Base-by-base conservation (phyloP, 2,797 vertebrate species). In the Sebastes steindachneri region DNA sequence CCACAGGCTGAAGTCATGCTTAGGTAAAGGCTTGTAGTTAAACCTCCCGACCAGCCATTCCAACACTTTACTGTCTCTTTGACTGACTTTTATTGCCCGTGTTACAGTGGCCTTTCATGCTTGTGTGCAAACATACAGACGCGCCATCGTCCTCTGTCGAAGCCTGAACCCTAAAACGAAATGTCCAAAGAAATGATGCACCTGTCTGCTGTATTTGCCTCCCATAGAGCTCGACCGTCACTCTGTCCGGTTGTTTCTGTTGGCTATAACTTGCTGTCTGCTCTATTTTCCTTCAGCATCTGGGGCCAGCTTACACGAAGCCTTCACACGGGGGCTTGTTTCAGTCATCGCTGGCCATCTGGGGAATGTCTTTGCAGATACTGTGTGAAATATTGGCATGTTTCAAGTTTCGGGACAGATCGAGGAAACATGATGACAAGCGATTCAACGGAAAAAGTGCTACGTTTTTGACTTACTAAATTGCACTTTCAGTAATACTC, bases 231-330 rank as follows among this genome's bases (percentile, higher is more conserved):
- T 81, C 53, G 10, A 25, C 66, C 53, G 10, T 78, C 88, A 77
- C 48, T 62, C 45, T 29, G 55, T 77, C 63, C 60, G 19, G 68
- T 73, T 87, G 88, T 88, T 86, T 90, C 79, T 81, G 55, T 82
- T 87, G 83, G 74, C 84, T 9, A 41, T 41, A 25, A 54, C 51
- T 67, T 8, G 2, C 54, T 37, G 55, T 17, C 57, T 62, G 76
- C 68, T 82, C 69, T 85, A 8, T 86, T 85, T 85, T 85, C 73
- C 53, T 75, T 75, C 29, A 37, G 67, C 81, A 65, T 86, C 67
- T 81, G 69, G 66, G 60, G 54, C 62, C 72, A 45, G 74, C 41
- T 79, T 62, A 74, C 71, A 75, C 3, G 3, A 8, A 76, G 70
- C 9, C 45, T 80, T 73, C 74, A 71, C 73, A 79, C 21, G 8